Conservation (phyloP, 2,888 invertebrate genomes). For the Rosalia funebris region DNA sequence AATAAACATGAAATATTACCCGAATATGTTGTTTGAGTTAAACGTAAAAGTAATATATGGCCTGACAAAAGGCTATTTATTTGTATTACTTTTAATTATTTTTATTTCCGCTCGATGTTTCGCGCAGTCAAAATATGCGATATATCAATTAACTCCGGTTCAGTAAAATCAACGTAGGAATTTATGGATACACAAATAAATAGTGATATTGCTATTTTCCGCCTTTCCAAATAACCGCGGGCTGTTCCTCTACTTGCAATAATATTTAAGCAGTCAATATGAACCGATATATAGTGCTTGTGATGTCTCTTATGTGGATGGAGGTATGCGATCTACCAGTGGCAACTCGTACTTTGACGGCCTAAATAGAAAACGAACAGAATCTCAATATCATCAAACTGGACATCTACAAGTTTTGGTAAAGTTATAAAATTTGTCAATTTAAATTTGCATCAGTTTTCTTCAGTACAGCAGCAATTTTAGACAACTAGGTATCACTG, state of each 20-base stretch:
- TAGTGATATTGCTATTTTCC: neutral
- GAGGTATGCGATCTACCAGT: too few species aligned
- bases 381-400: too few species aligned
- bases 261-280: neutral
- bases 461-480: too few species aligned
- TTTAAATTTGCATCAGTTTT: too few species aligned
- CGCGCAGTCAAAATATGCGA: slow-evolving; percentile 5
- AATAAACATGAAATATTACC: neutral
- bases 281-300: neutral
- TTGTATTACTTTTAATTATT: slow-evolving; percentile 1
- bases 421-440: too few species aligned
- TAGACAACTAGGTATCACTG: too few species aligned
- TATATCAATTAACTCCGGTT: slow-evolving; percentile 1
- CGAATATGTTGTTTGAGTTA: neutral
- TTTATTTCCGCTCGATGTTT: slow-evolving; percentile 6
- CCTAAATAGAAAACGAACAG: too few species aligned
- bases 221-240: neutral
- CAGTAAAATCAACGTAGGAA: neutral
- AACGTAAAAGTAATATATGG: slow-evolving; percentile 1
- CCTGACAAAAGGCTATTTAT: neutral
- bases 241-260: neutral
- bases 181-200: neutral
- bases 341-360: too few species aligned
- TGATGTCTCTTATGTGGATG: neutral
- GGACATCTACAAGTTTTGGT: too few species aligned